A percentile compares a stretch with the other conserved stretches of the same genome.
These are phyloP conservation scores for Brachionus paranguensis DNA, from an alignment of 1,140 invertebrate genomes.

Conservation along the genomic window DNA sequence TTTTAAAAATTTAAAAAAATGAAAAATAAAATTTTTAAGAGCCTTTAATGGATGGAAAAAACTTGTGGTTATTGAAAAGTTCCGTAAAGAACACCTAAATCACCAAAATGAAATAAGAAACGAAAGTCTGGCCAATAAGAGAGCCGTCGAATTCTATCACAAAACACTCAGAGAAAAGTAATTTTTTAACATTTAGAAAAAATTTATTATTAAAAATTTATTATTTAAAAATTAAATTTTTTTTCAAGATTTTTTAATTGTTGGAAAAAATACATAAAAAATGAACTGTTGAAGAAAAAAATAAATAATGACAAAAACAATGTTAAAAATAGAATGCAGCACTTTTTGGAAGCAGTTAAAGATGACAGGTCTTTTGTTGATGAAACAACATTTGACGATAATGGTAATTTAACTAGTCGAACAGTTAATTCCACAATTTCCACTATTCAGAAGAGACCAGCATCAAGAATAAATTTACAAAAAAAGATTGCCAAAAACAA, in stretches of 20 bases:
- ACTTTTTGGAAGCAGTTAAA: constrained; percentile 20
- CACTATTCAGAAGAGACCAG: neutral
- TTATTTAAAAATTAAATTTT: neutral
- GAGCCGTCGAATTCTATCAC: constrained; percentile 46
- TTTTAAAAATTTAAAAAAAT: neutral
- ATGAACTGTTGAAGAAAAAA: constrained; percentile 44
- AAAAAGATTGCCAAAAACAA: neutral
- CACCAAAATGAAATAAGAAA: constrained; percentile 9
- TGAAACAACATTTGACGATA: constrained; percentile 43
- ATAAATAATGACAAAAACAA: constrained; percentile 45
- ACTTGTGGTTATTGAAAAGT: neutral
- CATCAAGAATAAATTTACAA: neutral
- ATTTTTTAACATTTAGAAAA: no score
- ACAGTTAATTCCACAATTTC: neutral
- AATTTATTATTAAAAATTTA: neutral
- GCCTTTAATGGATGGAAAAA: constrained; percentile 38
- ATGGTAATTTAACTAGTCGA: constrained; percentile 43
- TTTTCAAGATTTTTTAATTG: constrained; percentile 41
- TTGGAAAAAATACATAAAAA: constrained; percentile 47
- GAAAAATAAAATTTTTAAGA: constrained; percentile 11
- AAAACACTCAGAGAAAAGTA: constrained; percentile 44
- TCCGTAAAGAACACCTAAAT: neutral
- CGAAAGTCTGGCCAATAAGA: constrained; percentile 42
- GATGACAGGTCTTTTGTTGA: constrained; percentile 36
- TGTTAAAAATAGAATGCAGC: neutral